Percentiles rank a stretch among this genome's conserved stretches.
Conservation (phyloP, 2,888 invertebrate species). For the Apoda limacodes region DNA sequence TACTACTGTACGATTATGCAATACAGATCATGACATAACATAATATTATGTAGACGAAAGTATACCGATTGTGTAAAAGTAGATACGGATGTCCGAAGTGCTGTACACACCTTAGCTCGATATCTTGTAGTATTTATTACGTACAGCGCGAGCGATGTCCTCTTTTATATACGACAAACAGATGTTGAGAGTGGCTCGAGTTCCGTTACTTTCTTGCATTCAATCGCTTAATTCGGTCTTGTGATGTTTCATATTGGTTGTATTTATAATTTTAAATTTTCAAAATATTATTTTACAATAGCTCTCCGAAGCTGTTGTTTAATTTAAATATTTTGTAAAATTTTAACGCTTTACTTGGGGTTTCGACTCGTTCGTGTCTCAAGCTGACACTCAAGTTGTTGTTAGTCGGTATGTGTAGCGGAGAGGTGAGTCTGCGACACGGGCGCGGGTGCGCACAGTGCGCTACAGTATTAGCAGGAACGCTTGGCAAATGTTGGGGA, state of each 20-base stretch:
- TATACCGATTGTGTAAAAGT: slow-evolving; percentile 50
- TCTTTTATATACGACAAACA: slow-evolving; percentile 41
- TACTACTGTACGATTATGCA: slow-evolving; percentile 52
- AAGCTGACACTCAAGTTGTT: slow-evolving; percentile 1
- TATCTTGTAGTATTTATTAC: slow-evolving; percentile 52
- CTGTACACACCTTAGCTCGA: slow-evolving; percentile 47
- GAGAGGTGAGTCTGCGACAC: slow-evolving; percentile 20
- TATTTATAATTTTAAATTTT: slow-evolving; percentile 37
- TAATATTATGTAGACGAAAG: slow-evolving; percentile 54
- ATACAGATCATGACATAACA: slow-evolving; percentile 62
- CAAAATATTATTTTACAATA: slow-evolving; percentile 40
- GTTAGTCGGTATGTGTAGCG: slow-evolving; percentile 10
- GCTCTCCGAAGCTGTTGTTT: slow-evolving; percentile 30
- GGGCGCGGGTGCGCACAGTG: slow-evolving; percentile 14
- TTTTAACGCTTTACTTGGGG: slow-evolving; percentile 30
- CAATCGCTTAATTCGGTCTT: slow-evolving; percentile 45
- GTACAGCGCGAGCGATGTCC: slow-evolving; percentile 39
- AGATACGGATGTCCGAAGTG: slow-evolving; percentile 40
- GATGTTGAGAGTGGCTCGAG: slow-evolving; percentile 64
- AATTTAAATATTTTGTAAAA: slow-evolving; percentile 53
- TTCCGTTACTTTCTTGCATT: slow-evolving; percentile 59
- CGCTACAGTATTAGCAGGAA: slow-evolving; percentile 39
- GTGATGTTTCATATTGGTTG: too few species aligned
- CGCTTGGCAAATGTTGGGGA: slow-evolving; percentile 40
- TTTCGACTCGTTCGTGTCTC: slow-evolving; percentile 10